Evolutionary conservation across 2,113 vertebrate genomes (phyloP).

Genomic region (Labrus mixtus): DNA sequence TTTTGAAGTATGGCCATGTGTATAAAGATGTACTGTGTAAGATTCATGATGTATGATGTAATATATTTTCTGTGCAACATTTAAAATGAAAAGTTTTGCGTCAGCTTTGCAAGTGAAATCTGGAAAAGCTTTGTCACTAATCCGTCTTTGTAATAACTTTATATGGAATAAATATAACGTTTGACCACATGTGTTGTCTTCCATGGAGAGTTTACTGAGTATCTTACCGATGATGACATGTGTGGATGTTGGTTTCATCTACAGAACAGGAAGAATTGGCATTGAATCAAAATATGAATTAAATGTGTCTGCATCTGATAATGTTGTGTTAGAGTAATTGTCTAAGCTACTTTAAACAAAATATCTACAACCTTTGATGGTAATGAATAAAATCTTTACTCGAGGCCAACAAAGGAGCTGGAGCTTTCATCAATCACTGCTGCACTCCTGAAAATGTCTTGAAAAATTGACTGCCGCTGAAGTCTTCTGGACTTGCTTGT

Average conservation of each 20-base stretch:
- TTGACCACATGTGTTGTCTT: constrained; percentile 36
- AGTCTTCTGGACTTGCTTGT: too few species aligned
- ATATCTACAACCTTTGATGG: too few species aligned
- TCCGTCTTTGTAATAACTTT: constrained; percentile 55
- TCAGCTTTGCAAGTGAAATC: constrained; percentile 26
- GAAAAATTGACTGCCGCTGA: too few species aligned
- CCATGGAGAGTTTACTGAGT: background rate
- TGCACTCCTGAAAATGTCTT: too few species aligned
- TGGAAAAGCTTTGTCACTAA: constrained; percentile 43
- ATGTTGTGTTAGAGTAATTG: too few species aligned
- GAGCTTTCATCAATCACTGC: too few species aligned
- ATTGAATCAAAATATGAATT: background rate
- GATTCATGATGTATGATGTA: constrained; percentile 94
- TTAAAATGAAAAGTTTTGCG: constrained; percentile 12
- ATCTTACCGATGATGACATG: background rate
- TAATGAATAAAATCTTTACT: too few species aligned
- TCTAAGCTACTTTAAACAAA: too few species aligned
- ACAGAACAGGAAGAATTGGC: too few species aligned
- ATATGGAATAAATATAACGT: constrained; percentile 71
- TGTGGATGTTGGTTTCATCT: background rate
- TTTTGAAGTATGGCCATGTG: constrained; percentile 61
- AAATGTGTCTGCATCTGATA: too few species aligned
- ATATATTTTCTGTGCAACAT: constrained; percentile 82
- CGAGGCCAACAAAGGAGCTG: too few species aligned
- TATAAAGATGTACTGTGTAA: constrained; percentile 82